Conservation (phyloP, 2,113 vertebrate genomes). For the Pagrus major region DNA sequence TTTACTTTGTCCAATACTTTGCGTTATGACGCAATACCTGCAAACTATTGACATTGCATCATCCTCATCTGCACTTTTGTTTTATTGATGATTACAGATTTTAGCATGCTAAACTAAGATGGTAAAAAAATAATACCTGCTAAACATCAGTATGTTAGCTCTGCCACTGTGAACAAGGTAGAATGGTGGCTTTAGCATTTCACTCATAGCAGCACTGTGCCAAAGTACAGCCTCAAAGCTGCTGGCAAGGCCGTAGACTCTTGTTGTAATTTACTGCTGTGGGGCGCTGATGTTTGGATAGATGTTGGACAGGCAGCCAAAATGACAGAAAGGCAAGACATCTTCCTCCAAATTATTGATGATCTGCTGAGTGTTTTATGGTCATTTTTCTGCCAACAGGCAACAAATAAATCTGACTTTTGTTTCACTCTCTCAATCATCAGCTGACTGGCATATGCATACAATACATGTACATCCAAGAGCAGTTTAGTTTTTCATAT, state of each 20-base stretch:
- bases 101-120: neutral
- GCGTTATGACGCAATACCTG: neutral
- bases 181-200: neutral
- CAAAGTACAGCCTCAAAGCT: neutral
- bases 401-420: neutral
- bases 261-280: neutral
- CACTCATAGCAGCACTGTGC: neutral
- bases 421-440: neutral
- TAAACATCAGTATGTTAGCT: neutral
- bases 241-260: neutral
- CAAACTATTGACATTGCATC: neutral
- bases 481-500: neutral
- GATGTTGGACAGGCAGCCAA: neutral
- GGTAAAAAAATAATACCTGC: neutral
- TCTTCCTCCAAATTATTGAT: neutral
- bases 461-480: neutral
- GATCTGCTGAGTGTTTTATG: neutral
- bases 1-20: neutral
- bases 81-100: neutral
- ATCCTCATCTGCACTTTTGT: neutral
- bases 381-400: neutral
- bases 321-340: neutral
- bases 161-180: no score
- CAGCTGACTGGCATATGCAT: slow-evolving; percentile 8
- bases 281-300: neutral